Conservation (phyloP, 37 sponge, comb jelly and placozoan species). For the Tethya wilhelma region DNA sequence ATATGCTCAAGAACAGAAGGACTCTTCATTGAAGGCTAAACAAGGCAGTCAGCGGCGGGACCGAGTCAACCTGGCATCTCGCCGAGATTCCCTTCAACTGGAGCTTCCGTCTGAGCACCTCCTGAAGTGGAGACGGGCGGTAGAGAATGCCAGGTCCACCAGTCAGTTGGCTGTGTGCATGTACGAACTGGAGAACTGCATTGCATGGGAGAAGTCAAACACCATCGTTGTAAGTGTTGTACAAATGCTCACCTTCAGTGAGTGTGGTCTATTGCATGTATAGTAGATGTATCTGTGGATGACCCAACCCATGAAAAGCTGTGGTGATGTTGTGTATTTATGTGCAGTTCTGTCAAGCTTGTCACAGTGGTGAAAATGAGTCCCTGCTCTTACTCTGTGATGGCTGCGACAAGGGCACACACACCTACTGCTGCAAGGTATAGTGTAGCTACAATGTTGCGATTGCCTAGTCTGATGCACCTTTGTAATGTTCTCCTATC, state of each 20-base stretch:
- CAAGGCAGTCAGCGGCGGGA: background rate
- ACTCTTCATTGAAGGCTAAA: background rate
- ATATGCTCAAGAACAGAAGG: slow-evolving; percentile 17
- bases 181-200: slow-evolving; percentile 64
- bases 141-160: slow-evolving; percentile 67
- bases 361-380: slow-evolving; percentile 87
- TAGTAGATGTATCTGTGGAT: background rate
- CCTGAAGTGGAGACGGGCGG: slow-evolving; percentile 75
- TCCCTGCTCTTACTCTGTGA: slow-evolving; percentile 89
- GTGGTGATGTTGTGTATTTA: background rate
- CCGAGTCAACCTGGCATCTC: background rate
- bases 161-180: slow-evolving; percentile 84
- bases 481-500: background rate
- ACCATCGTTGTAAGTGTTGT: slow-evolving; percentile 79
- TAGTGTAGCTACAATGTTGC: background rate
- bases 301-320: background rate
- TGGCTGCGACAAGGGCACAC: slow-evolving; percentile 89
- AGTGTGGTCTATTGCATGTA: background rate
- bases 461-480: background rate
- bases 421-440: slow-evolving; percentile 97
- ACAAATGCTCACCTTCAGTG: background rate
- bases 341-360: slow-evolving; percentile 80
- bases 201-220: slow-evolving; percentile 94
- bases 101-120: slow-evolving; percentile 29
- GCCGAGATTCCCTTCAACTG: slow-evolving; percentile 14